phyloP scores from a whole-genome alignment of 2,888 invertebrate species.

The Amiota mariae region DNA sequence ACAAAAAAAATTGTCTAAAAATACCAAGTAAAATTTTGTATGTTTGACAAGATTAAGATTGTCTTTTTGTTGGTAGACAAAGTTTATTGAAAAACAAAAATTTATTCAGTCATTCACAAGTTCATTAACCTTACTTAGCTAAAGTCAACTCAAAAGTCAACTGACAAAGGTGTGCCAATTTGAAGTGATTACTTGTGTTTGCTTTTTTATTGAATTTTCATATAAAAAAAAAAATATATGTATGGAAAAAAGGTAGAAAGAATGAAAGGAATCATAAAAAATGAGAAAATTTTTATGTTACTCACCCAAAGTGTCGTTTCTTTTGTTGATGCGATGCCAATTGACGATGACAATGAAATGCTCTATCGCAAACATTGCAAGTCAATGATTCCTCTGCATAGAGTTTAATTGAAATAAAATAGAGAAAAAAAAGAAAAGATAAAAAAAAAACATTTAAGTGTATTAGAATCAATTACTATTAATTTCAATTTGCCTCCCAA shows the following conservation, averaged over 20 bases:
- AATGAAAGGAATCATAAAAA: neutral
- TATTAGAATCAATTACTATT: constrained; percentile 8
- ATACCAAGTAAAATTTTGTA: too few relatives aligned
- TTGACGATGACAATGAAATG: constrained; percentile 82
- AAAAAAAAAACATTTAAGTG: neutral
- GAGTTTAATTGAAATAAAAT: neutral
- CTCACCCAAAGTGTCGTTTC: constrained; percentile 87
- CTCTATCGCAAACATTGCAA: constrained; percentile 87
- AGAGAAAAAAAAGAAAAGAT: too few relatives aligned
- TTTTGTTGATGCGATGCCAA: constrained; percentile 87
- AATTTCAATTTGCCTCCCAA: neutral
- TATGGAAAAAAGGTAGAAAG: constrained; percentile 51
- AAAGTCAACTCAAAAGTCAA: too few relatives aligned
- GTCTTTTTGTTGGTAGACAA: too few relatives aligned
- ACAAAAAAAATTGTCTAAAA: too few relatives aligned
- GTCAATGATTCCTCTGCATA: constrained; percentile 84
- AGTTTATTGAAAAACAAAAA: too few relatives aligned
- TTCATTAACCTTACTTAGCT: too few relatives aligned
- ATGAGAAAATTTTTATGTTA: constrained; percentile 31
- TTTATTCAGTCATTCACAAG: too few relatives aligned
- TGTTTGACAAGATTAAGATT: too few relatives aligned
- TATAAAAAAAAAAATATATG: neutral
- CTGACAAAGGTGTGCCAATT: too few relatives aligned
- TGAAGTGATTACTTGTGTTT: too few relatives aligned
- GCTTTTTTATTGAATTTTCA: too few relatives aligned